A percentile compares a stretch with the other conserved stretches of the same genome.
These are phyloP conservation scores for Thymelicus acteon DNA, from an alignment of 2,888 invertebrate species.

Conservation along the genomic window DNA sequence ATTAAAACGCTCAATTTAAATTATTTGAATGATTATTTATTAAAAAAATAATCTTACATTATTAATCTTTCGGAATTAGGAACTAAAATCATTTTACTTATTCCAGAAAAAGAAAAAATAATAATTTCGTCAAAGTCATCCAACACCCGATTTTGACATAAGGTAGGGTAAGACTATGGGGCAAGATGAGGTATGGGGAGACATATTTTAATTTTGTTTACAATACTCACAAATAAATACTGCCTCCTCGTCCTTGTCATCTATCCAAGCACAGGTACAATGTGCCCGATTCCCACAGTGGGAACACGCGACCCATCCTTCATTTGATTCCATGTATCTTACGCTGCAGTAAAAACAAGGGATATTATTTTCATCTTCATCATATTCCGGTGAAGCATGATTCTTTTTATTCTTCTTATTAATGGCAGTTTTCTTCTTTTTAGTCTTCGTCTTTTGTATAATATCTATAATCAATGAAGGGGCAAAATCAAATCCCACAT, in stretches of 20 bases:
- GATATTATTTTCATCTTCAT: too few relatives aligned
- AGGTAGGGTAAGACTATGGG: slow-evolving; percentile 4
- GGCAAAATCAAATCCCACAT: slow-evolving; percentile 4
- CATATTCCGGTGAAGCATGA: slow-evolving; percentile 36
- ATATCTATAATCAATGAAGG: neutral
- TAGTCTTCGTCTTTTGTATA: neutral
- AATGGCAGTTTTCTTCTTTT: slow-evolving; percentile 20
- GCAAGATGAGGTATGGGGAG: slow-evolving; percentile 23
- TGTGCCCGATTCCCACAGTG: slow-evolving; percentile 45
- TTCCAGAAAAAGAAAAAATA: too few relatives aligned
- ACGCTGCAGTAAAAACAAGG: too few relatives aligned
- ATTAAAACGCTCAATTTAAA: too few relatives aligned
- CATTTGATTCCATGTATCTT: slow-evolving; percentile 45
- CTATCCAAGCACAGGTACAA: slow-evolving; percentile 46
- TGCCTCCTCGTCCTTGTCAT: slow-evolving; percentile 47
- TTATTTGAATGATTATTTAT: too few relatives aligned
- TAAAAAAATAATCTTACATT: too few relatives aligned
- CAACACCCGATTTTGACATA: too few relatives aligned
- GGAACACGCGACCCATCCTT: slow-evolving; percentile 46
- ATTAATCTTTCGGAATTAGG: too few relatives aligned
- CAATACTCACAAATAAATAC: slow-evolving; percentile 43
- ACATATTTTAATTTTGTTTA: slow-evolving; percentile 24
- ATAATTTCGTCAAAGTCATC: too few relatives aligned
- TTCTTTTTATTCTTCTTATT: slow-evolving; percentile 34
- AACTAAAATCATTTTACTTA: too few relatives aligned